Percentiles rank a stretch among this genome's conserved stretches.
phyloP scores from a whole-genome alignment of 2,888 invertebrate species.

The Calliphora vomitoria region DNA sequence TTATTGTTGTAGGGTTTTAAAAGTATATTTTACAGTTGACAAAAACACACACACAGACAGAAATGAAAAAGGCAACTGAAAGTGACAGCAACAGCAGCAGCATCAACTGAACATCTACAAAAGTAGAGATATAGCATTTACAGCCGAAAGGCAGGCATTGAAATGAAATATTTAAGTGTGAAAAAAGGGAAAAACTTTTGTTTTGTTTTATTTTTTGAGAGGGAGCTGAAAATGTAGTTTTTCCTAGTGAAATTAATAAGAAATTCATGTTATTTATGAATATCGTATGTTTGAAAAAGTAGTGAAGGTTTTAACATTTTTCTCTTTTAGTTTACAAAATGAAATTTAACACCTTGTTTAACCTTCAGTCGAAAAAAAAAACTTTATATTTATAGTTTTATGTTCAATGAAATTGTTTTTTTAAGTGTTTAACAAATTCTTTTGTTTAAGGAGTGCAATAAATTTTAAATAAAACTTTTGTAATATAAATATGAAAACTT shows the following conservation, averaged over 20 bases:
- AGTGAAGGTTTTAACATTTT: constrained; percentile 7
- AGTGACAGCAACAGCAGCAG: neutral
- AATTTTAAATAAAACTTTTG: neutral
- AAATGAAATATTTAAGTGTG: constrained; percentile 15
- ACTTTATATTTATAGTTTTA: neutral
- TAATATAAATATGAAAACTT: neutral
- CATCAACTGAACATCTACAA: neutral
- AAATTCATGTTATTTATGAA: neutral
- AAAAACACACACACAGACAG: neutral
- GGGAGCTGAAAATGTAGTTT: neutral
- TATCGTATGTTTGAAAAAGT: neutral
- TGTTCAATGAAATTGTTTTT: neutral
- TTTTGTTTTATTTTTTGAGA: neutral
- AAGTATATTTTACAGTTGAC: neutral
- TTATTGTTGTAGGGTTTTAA: neutral
- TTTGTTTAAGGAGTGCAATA: neutral
- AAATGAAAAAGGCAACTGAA: neutral
- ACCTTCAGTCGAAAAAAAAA: neutral
- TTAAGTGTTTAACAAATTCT: neutral
- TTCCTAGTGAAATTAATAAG: neutral
- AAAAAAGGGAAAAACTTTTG: neutral
- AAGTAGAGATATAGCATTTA: neutral
- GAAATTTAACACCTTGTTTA: constrained; percentile 13
- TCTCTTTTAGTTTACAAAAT: neutral
- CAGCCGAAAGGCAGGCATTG: constrained; percentile 6